Evolutionary conservation across 2,888 invertebrate species (phyloP).

Genomic region (Hypercompe scribonia): DNA sequence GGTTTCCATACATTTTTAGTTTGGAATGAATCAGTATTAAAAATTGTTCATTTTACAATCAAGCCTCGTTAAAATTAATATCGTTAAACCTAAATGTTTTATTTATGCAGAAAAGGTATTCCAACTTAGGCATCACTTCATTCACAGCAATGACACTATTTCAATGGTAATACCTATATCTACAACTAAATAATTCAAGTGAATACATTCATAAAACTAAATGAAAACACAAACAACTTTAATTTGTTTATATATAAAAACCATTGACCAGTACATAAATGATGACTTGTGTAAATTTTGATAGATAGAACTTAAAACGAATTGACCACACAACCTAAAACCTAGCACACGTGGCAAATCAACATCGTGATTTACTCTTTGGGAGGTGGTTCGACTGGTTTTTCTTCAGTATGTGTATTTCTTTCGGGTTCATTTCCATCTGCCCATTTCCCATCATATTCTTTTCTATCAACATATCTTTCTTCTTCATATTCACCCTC

Average conservation of each 20-base stretch:
- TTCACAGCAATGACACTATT: constrained; percentile 38
- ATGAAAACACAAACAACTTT: constrained; percentile 34
- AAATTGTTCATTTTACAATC: constrained; percentile 13
- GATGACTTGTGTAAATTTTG: constrained; percentile 10
- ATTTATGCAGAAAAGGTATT: constrained; percentile 41
- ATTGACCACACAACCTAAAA: constrained; percentile 33
- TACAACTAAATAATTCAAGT: constrained; percentile 44
- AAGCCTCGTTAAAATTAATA: constrained; percentile 9
- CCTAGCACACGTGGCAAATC: constrained; percentile 45
- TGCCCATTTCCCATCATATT: constrained; percentile 89
- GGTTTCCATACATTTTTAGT: constrained; percentile 22
- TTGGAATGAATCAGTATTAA: constrained; percentile 43
- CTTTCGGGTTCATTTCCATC: constrained; percentile 85
- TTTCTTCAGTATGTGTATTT: constrained; percentile 68
- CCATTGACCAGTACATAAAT: background rate
- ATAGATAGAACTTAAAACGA: constrained; percentile 36
- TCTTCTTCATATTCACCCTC: constrained; percentile 85
- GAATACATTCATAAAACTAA: constrained; percentile 39
- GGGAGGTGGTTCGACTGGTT: constrained; percentile 72
- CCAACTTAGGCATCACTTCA: constrained; percentile 31
- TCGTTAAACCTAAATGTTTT: constrained; percentile 25
- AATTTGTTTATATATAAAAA: constrained; percentile 10
- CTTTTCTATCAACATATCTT: constrained; percentile 87
- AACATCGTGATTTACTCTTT: constrained; percentile 66
- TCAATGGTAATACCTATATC: constrained; percentile 44